Evolutionary conservation across 37 sponge, comb jelly and placozoan genomes (phyloP), one percentile per base, ranked within the genome.

Genomic region (Geodia barretti): DNA sequence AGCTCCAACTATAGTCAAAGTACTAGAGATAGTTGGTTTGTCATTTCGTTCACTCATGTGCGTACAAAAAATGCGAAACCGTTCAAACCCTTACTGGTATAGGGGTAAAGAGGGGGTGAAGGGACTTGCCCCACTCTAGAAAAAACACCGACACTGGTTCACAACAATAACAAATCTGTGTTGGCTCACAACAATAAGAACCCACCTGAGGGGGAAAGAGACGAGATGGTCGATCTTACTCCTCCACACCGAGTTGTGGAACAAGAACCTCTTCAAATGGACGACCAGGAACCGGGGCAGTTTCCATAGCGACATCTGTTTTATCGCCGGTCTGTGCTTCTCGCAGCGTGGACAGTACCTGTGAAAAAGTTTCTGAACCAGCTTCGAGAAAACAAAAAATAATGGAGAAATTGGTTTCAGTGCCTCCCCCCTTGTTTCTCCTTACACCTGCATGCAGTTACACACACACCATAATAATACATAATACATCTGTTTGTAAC

Each of bases 321-420:
- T 98, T 32, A 85, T 89, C 37, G 98, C 98, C 60, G 95, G 94
- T 23, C 90, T 33, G 61, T 93, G 93, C 68, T 86, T 86, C 90
- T 98, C 88, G 74, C 98, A 98, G 67, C 61, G 32, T 19, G 96
- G 79, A 88, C 98, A 95, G 35, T 92, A 97, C 95, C 98, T 92
- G 64, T 31, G 29, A 21, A 67, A 21, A n/a, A n/a, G 14, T 67
- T 67, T 31, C 21, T 31, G 33, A 11, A 67, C 29, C 69, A 67
- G 29, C n/a, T n/a, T n/a, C n/a, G n/a, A n/a, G n/a, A n/a, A 60
- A 23, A 23, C 21, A 23, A 60, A 19, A 60, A 23, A 60, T 60
- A 60, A 60, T 21, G 19, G 62, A 23, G 21, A 60, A 60, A n/a
- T n/a, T n/a, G n/a, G n/a, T n/a, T n/a, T n/a, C n/a, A n/a, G n/a